Evolutionary conservation across 2,888 invertebrate genomes (phyloP), one percentile per base, ranked within the genome.

Genomic region (Drosophila robusta): DNA sequence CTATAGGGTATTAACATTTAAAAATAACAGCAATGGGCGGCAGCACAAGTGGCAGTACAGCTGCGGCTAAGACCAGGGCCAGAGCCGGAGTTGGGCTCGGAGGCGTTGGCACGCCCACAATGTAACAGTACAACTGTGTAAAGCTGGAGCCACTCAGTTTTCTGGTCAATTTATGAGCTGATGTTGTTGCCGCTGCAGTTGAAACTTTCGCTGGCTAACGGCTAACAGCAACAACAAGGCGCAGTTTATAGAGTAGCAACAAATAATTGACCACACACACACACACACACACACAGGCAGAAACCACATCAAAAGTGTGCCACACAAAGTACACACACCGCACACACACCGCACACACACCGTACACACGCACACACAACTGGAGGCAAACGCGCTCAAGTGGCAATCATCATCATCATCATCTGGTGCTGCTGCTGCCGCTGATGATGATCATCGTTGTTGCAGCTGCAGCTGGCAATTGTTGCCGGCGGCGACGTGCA

Each of bases 171-270:
- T 78, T 77, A 75, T 75, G 71, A 56, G 52, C 56, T 62, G 42
- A 32, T 56, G 12, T 24, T 39, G n/a, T 9, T 66, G 47, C 32
- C 38, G 56, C 34, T 58, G 34, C 46, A 44, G 52, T 50, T 69
- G 61, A 63, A 66, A 65, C 70, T 58, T 58, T 45, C 34, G 45
- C 50, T 44, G 44, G 41, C 44, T 22, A 55, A 57, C 62, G 49
- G 41, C 50, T n/a, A 66, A 1, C 41, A 34, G 11, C 64, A 75
- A 42, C 56, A 69, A 44, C 52, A 54, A 39, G 51, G 38, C 41
- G 14, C 73, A 79, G 85, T 80, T 86, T 86, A 86, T 86, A 80
- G 80, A 86, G 67, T 86, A 78, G 70, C 76, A 80, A 73, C 84
- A 83, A 83, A 86, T 86, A 86, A 83, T 80, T 83, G 83, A 83